Evolutionary conservation across 2,888 invertebrate species (phyloP), one percentile per base, ranked within the genome.

Genomic region (Abscondita cerata): DNA sequence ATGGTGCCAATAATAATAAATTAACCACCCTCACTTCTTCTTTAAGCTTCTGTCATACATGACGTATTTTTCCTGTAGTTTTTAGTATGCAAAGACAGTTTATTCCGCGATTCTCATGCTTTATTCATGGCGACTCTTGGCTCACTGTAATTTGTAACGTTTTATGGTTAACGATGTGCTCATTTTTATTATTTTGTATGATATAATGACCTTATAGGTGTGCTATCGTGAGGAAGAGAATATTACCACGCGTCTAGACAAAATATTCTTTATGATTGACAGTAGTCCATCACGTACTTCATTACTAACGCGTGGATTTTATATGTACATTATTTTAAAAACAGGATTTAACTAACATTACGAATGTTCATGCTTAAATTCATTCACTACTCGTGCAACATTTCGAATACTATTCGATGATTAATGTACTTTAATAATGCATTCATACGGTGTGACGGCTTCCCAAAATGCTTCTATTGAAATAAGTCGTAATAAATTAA

Each of bases 1-100:
- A 80, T 80, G 73, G 74, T 75, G 74, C 74, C 78, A 78, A 77
- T 78, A 77, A 76, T 75, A 77, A 79, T 80, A 80, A 79, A 80
- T 79, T 78, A 78, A 72, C 76, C 75, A 78, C 77, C 77, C 76
- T 77, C 77, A 66, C 72, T 66, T 62, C 68, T 72, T 72, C 69
- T 71, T 71, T 69, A 71, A 65, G 66, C 59, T 64, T 59, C 65
- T 67, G 73, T 73, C 70, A 70, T 70, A 72, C 73, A 76, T 73
- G 73, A 75, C 71, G 71, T 72, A 75, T 72, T 72, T 74, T 76
- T 76, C 74, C 74, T 75, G 72, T 70, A 64, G 52, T 59, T 75
- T 36, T 67, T 69, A 59, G 64, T 67, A 70, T 70, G 69, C 69
- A 69, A 61, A 57, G 69, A 64, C 61, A 56, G 66, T 70, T 64